Conservation (phyloP, 2,113 vertebrate species). For the Mustela nigripes region DNA sequence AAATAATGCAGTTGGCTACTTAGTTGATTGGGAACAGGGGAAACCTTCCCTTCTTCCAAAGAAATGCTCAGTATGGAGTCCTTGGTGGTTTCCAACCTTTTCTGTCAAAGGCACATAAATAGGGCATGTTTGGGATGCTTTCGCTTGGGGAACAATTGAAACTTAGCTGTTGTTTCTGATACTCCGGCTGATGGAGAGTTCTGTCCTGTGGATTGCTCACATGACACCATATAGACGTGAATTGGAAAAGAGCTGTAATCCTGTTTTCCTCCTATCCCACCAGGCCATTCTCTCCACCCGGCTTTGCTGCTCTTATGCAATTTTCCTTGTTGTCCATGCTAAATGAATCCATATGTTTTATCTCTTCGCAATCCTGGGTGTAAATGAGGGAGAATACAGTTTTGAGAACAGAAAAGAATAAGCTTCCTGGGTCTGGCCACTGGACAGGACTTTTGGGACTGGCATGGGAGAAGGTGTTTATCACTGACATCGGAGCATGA, state of each 20-base stretch:
- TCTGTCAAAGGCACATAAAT: background rate
- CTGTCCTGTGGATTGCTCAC: slow-evolving; percentile 23
- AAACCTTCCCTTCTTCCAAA: slow-evolving; percentile 6
- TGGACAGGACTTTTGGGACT: background rate
- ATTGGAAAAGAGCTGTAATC: slow-evolving; percentile 47
- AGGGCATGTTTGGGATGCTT: background rate
- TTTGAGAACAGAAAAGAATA: slow-evolving; percentile 57
- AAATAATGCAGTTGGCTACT: slow-evolving; percentile 20
- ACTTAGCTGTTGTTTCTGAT: background rate
- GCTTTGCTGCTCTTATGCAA: slow-evolving; percentile 70
- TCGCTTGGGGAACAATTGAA: background rate
- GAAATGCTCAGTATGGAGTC: slow-evolving; percentile 35
- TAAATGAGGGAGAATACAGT: slow-evolving; percentile 74
- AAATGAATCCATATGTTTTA: slow-evolving; percentile 82
- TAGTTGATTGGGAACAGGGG: slow-evolving; percentile 32
- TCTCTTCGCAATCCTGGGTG: slow-evolving; percentile 72
- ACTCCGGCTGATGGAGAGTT: slow-evolving; percentile 4
- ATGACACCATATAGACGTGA: slow-evolving; percentile 49
- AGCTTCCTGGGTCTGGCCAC: background rate
- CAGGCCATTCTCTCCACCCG: background rate
- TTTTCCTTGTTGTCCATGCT: slow-evolving; percentile 78
- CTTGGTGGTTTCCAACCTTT: slow-evolving; percentile 51
- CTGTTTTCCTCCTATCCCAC: slow-evolving; percentile 60
- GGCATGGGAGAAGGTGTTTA: slow-evolving; percentile 40
- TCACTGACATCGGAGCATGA: background rate